A percentile compares a stretch with the other conserved stretches of the same genome.
These are phyloP conservation scores for Pristis pectinata DNA, from an alignment of 2,797 vertebrate genomes.

Conservation along the genomic window DNA sequence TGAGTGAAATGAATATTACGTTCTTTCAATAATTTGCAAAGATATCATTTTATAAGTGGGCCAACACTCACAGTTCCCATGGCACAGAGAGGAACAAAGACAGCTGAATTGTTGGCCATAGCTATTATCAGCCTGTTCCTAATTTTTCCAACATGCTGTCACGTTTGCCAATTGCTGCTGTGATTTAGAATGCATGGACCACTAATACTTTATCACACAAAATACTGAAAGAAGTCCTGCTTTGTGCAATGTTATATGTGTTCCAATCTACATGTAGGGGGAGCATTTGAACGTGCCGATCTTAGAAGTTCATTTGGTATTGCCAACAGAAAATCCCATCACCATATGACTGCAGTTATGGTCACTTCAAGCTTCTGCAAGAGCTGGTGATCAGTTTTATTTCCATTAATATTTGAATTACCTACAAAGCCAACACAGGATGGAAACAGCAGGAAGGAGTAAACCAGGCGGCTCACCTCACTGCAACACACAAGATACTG, in stretches of 20 bases:
- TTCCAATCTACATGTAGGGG: background rate
- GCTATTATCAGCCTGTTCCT: background rate
- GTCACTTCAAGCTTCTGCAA: background rate
- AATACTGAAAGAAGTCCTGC: background rate
- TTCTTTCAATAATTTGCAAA: background rate
- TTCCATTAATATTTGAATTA: background rate
- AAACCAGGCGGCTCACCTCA: background rate
- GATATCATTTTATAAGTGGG: background rate
- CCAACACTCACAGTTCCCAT: background rate
- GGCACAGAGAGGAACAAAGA: background rate
- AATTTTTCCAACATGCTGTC: background rate
- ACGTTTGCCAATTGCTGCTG: background rate
- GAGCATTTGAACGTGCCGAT: background rate
- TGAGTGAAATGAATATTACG: background rate
- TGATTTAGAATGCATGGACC: background rate
- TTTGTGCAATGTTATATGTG: background rate
- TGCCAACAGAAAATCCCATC: background rate
- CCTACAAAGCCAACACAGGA: background rate
- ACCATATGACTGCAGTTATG: background rate
- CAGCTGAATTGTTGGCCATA: background rate
- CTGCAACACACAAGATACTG: background rate
- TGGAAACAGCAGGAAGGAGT: background rate
- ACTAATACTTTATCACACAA: background rate
- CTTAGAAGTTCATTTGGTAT: background rate
- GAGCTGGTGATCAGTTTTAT: background rate